Percentiles rank a stretch among this genome's conserved stretches.
Evolutionary conservation across 2,888 invertebrate species (phyloP).

Genomic region (Ennomos quercinarius): DNA sequence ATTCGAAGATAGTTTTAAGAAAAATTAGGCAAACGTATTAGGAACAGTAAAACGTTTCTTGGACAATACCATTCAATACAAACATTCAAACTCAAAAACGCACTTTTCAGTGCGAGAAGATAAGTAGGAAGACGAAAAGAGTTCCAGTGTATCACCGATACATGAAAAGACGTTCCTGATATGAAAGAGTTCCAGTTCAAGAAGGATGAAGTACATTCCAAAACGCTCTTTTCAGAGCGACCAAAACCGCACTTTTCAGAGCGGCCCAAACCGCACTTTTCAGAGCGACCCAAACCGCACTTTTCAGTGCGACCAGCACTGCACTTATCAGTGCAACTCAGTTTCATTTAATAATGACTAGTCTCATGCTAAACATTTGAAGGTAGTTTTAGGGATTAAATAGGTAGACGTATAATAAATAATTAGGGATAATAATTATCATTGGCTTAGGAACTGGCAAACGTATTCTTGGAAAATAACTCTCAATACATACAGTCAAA

Average conservation of each 20-base stretch:
- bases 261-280: constrained; percentile 8
- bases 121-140: no score
- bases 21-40: no score
- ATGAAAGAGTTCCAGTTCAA: constrained; percentile 7
- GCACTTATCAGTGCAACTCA: constrained; percentile 6
- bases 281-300: constrained; percentile 8
- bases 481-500: not conserved
- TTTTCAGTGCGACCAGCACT: constrained; percentile 2
- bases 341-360: constrained; percentile 10
- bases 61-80: no score
- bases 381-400: no score
- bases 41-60: no score
- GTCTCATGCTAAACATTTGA: constrained; percentile 5
- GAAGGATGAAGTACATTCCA: no score
- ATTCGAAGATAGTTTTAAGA: no score
- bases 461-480: no score
- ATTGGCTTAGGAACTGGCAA: no score
- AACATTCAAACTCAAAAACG: constrained; percentile 2
- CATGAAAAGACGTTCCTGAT: no score
- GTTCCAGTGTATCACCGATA: constrained; percentile 2
- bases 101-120: constrained; percentile 18
- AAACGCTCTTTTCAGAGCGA: not conserved
- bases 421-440: no score
- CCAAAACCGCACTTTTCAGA: constrained; percentile 9
- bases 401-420: no score